Evolutionary conservation across 1,140 invertebrate genomes (phyloP).

Genomic region (Hestina assimilis): DNA sequence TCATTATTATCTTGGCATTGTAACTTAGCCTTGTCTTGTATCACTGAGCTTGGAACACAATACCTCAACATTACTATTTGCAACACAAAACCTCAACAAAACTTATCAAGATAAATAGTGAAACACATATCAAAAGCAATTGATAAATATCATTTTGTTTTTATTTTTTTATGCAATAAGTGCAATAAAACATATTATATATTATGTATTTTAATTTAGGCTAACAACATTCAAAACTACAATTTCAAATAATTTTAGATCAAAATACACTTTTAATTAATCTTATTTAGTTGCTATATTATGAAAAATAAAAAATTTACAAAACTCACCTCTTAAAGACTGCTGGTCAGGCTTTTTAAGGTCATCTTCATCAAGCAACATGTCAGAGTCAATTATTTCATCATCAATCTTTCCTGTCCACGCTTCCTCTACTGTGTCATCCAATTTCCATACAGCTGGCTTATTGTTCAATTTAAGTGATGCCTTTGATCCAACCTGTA

Average conservation of each 20-base stretch:
- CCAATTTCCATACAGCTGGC: conserved; percentile 74
- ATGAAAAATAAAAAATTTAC: too few relatives aligned
- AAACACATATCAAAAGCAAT: background rate
- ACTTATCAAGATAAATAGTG: conserved; percentile 28
- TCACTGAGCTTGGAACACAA: conserved; percentile 43
- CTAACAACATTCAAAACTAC: too few relatives aligned
- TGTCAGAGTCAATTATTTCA: conserved; percentile 92
- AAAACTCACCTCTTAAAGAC: conserved; percentile 85
- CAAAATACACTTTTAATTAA: too few relatives aligned
- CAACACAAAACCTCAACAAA: conserved; percentile 47
- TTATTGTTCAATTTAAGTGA: conserved; percentile 77
- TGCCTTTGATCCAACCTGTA: conserved; percentile 81
- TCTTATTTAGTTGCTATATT: too few relatives aligned
- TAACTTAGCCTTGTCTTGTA: background rate
- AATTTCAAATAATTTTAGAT: too few relatives aligned
- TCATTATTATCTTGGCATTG: conserved; percentile 7
- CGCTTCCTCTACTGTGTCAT: conserved; percentile 79
- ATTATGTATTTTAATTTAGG: background rate
- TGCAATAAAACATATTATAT: background rate
- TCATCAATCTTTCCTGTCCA: conserved; percentile 88
- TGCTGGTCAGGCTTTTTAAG: conserved; percentile 90
- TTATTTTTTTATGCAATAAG: background rate
- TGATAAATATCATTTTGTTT: too few relatives aligned
- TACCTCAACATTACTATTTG: conserved; percentile 43
- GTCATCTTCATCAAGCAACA: conserved; percentile 93